These are phyloP conservation scores for Acanthaster planci DNA, from an alignment of 35 echinoderm and acorn worm species.

Conservation along the genomic window DNA sequence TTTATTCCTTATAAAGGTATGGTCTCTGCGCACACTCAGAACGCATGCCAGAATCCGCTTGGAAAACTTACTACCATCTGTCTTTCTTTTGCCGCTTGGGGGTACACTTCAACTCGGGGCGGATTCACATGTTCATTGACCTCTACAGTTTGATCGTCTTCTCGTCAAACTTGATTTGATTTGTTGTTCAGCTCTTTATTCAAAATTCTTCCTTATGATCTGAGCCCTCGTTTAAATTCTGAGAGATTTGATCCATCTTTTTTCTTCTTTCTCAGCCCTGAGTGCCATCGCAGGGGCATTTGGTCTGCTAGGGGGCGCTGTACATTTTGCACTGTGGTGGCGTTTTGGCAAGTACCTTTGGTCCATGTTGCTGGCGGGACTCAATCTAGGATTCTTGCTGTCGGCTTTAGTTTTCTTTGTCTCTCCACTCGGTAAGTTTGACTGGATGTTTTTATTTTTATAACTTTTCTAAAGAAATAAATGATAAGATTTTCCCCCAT, in stretches of 20 bases:
- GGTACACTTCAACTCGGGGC: no score
- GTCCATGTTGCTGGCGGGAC: constrained; percentile 46
- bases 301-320: constrained; percentile 57
- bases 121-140: no score
- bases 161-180: no score
- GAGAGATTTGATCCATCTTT: neutral
- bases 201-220: neutral
- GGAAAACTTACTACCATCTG: no score
- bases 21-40: no score
- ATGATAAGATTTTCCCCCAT: no score
- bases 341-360: constrained; percentile 66
- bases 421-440: constrained; percentile 88
- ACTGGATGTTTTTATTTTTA: no score
- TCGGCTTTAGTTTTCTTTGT: constrained; percentile 70
- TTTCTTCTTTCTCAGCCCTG: constrained; percentile 43
- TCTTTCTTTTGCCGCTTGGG: no score
- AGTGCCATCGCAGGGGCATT: constrained; percentile 30
- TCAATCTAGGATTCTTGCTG: constrained; percentile 64
- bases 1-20: no score
- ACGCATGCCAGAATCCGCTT: no score
- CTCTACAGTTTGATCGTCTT: no score
- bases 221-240: neutral
- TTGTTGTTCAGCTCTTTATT: neutral
- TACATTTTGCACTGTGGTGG: constrained; percentile 68
- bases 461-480: no score